Base-by-base conservation (phyloP, 2,113 vertebrate species). In the Oreochromis spilurus region DNA sequence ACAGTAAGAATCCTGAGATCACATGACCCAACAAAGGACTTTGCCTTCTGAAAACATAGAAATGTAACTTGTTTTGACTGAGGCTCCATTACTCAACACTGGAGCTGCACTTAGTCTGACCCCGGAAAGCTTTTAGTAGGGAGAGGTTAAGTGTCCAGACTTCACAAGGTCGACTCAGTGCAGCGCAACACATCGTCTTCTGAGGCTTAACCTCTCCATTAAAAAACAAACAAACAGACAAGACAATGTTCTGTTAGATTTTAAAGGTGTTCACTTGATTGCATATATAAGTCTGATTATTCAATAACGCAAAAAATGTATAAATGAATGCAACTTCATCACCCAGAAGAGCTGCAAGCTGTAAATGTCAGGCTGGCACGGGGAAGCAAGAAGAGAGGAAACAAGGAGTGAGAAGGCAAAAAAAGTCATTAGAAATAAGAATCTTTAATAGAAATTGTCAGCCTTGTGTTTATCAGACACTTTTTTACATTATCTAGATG, bases 61-160 rank as follows among this genome's bases (percentile, higher is more conserved):
- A 93, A 82, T 91, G 79, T 87, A 86, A 92, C 93, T 90, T 96
- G 94, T 94, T 96, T 95, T 93, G 92, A 95, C 95, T 94, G 91
- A 91, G 87, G 84, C 84, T 84, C 87, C 92, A 94, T 95, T 94
- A 95, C 91, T 91, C 90, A 93, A 91, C 89, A 67, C 88, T 82
- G 82, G 79, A 86, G 87, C 88, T 94, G 94, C 91, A 95, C 93
- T 93, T 62, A 87, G 87, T 45, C 84, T 95, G 95, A 96, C 93
- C 95, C 88, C 87, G 13, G 85, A 92, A 95, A 95, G 95, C 96
- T 96, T 95, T 96, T 94, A 95, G 95, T 85, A 57, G 85, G 78
- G 84, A 94, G 89, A 90, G 94, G 94, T 95, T 95, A 95, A 94
- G 92, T 94, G 93, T 94, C 93, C 92, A 92, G 94, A 94, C 94